Evolutionary conservation across 2,888 invertebrate species (phyloP).

Genomic region (Teleiodes luculella): DNA sequence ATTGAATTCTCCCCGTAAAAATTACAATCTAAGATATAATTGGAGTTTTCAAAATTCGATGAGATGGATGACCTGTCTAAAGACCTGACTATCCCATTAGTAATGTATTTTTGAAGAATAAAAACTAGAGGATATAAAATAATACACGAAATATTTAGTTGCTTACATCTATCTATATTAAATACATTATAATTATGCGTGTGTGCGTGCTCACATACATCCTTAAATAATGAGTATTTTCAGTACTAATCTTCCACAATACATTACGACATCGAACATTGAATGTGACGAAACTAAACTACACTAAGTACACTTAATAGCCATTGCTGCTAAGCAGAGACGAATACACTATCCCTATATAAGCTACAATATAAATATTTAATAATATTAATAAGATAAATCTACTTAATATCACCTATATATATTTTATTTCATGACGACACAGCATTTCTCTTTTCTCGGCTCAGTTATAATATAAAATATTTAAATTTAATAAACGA

Average conservation of each 20-base stretch:
- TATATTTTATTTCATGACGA: constrained; percentile 51
- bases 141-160: constrained; percentile 19
- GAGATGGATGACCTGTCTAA: no score
- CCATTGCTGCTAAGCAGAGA: constrained; percentile 39
- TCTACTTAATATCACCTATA: constrained; percentile 18
- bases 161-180: constrained; percentile 11
- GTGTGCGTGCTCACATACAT: constrained; percentile 54
- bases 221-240: constrained; percentile 70
- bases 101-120: no score
- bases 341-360: constrained; percentile 25
- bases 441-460: constrained; percentile 36
- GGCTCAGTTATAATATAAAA: constrained; percentile 26
- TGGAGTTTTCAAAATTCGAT: no score
- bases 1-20: no score
- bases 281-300: constrained; percentile 49
- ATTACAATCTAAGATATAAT: no score
- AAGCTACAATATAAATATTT: constrained; percentile 21
- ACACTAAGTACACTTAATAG: constrained; percentile 16
- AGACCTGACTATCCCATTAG: no score
- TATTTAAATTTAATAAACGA: constrained; percentile 34
- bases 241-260: constrained; percentile 55
- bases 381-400: constrained; percentile 17
- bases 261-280: constrained; percentile 40
- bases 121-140: constrained; percentile 15
- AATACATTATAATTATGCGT: constrained; percentile 35